phyloP scores from a whole-genome alignment of 2,888 invertebrate species.

The Sylvicola cinctus region DNA sequence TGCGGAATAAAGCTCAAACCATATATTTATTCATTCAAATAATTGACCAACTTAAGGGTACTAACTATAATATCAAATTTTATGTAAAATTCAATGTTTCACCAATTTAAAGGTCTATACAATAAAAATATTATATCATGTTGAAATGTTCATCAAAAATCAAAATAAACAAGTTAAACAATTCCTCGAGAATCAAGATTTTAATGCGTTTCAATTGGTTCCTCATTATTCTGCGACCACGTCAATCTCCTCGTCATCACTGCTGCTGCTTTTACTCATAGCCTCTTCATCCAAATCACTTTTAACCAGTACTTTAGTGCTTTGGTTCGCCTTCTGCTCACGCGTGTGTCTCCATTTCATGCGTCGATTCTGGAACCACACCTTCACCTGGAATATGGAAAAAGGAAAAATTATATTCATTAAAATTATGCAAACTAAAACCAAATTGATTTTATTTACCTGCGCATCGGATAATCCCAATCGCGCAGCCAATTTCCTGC shows the following conservation, averaged over 20 bases:
- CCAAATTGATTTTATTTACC: constrained; percentile 27
- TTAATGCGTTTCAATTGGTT: too few relatives aligned
- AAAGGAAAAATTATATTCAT: constrained; percentile 5
- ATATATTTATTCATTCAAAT: too few relatives aligned
- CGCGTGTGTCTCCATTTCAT: constrained; percentile 78
- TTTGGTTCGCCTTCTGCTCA: constrained; percentile 30
- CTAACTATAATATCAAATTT: too few relatives aligned
- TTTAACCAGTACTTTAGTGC: constrained; percentile 9
- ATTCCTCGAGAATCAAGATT: too few relatives aligned
- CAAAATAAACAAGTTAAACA: too few relatives aligned
- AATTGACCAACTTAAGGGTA: too few relatives aligned
- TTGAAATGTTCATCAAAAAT: too few relatives aligned
- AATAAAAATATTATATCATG: too few relatives aligned
- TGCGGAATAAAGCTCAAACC: too few relatives aligned
- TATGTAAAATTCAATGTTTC: too few relatives aligned
- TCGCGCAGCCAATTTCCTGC: constrained; percentile 77
- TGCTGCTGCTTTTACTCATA: constrained; percentile 6
- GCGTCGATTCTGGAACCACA: constrained; percentile 78
- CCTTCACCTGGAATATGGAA: constrained; percentile 46
- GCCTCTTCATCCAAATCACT: constrained; percentile 5
- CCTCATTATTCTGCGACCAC: constrained; percentile 10
- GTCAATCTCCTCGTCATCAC: constrained; percentile 11
- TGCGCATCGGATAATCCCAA: constrained; percentile 86
- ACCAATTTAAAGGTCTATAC: too few relatives aligned
- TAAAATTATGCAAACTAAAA: background rate